Conservation (phyloP, 2,113 vertebrate genomes). For the Tonatia bakeri region DNA sequence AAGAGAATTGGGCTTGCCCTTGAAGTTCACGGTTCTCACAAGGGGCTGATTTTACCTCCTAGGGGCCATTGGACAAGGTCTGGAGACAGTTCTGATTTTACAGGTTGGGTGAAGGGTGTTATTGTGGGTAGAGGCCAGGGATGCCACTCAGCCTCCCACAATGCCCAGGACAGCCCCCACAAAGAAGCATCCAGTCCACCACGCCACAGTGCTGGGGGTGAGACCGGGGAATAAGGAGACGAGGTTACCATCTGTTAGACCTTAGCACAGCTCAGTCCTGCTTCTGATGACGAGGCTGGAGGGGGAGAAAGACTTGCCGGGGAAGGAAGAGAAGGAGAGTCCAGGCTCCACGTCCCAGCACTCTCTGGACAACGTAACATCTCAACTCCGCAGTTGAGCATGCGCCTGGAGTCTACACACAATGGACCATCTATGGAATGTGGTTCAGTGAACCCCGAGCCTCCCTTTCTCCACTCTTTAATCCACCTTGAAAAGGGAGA, state of each 20-base stretch:
- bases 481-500: background rate
- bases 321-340: background rate
- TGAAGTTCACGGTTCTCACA: background rate
- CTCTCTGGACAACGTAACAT: too few relatives aligned
- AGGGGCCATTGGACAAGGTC: background rate
- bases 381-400: too few relatives aligned
- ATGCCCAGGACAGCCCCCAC: fast-evolving
- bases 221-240: background rate
- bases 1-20: background rate
- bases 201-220: background rate
- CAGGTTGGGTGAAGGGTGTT: background rate
- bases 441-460: background rate
- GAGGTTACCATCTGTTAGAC: background rate
- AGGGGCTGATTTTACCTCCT: background rate
- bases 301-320: background rate
- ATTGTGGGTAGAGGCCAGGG: background rate
- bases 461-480: background rate
- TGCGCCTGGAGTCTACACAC: background rate
- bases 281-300: background rate
- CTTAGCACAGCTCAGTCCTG: background rate
- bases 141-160: fast-evolving
- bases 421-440: too few relatives aligned
- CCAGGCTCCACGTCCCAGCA: too few relatives aligned
- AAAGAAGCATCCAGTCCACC: background rate
- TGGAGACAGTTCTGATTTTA: background rate